Base-by-base conservation (phyloP, 1,140 invertebrate genomes). In the Odontomachus brunneus region DNA sequence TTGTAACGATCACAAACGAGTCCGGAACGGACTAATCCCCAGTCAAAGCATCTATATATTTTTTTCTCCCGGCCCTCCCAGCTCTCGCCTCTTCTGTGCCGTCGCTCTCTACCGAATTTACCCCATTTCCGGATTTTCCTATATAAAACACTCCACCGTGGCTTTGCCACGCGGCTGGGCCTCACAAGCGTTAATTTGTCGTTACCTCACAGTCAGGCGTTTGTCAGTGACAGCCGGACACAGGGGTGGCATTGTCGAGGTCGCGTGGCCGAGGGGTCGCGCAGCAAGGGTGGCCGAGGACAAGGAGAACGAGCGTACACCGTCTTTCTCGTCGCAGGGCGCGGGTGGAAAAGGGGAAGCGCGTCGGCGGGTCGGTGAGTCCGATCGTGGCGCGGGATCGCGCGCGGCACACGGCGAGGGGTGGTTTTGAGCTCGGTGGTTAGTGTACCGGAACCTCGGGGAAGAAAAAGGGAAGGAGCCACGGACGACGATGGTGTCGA, bases 191-290 rank as follows among this genome's bases (percentile, higher is more conserved):
- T 88, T 89, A 89, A 89, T 88, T 89, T 89, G 84, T 88, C 87
- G 87, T 87, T 88, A 84, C 65, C 73, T 63, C 73, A 74, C 57
- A 81, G 86, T 63, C 84, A 82, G 74, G 49, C 80, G 83, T 86
- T 84, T 89, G 88, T 83, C 85, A 82, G 88, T 85, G 88, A 89
- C 88, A 89, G 85, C 83, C 85, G 83, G 88, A 89, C 83, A 80
- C 83, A 71, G 51, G 85, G 88, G 83, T 57, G 80, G 88, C 74
- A 89, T 89, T 89, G 85, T 89, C 78, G 88, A 89, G 85, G 88
- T 89, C 83, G 80, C 87, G 84, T 87, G 86, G 85, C 86, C 63
- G 82, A 81, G 84, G 88, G 83, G 71, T 84, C 29, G 69, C 44
- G 48, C 73, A 66, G 14, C n/a, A 38, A 48, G 66, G 22, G 12